phyloP scores from a whole-genome alignment of 2,113 vertebrate genomes.

The Athene noctua region DNA sequence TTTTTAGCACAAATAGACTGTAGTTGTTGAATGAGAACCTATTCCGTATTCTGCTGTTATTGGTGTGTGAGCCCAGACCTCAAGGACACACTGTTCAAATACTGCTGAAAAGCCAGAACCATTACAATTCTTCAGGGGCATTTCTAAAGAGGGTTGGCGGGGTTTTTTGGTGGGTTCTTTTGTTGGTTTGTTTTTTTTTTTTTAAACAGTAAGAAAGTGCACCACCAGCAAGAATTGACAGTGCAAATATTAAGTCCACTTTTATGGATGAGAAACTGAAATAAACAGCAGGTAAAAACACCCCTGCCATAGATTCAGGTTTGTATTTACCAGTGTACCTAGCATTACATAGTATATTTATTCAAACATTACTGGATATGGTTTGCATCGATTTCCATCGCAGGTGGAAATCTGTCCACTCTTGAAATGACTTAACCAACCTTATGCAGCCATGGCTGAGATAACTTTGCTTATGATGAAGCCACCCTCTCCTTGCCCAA shows the following conservation, averaged over 20 bases:
- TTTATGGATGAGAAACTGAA: not conserved
- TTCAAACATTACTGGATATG: not conserved
- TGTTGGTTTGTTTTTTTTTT: not conserved
- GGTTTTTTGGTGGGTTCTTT: too few species aligned
- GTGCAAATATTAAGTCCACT: not conserved
- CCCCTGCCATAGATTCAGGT: not conserved
- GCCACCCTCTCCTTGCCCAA: not conserved
- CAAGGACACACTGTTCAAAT: not conserved
- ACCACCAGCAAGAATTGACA: not conserved
- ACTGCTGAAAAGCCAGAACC: not conserved
- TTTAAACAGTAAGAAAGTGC: not conserved
- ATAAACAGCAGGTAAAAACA: not conserved
- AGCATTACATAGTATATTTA: rapidly evolving
- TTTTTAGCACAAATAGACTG: not conserved
- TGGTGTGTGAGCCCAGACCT: not conserved
- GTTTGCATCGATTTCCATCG: not conserved
- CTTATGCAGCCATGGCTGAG: rapidly evolving
- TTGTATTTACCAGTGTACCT: not conserved
- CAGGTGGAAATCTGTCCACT: not conserved
- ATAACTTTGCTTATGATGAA: not conserved
- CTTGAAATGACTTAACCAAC: not conserved
- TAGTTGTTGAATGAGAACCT: not conserved
- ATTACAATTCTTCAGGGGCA: not conserved
- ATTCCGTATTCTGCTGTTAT: not conserved
- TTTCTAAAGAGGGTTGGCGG: not conserved